Base-by-base conservation (phyloP, 2,888 invertebrate genomes). In the Adela reaumurella region DNA sequence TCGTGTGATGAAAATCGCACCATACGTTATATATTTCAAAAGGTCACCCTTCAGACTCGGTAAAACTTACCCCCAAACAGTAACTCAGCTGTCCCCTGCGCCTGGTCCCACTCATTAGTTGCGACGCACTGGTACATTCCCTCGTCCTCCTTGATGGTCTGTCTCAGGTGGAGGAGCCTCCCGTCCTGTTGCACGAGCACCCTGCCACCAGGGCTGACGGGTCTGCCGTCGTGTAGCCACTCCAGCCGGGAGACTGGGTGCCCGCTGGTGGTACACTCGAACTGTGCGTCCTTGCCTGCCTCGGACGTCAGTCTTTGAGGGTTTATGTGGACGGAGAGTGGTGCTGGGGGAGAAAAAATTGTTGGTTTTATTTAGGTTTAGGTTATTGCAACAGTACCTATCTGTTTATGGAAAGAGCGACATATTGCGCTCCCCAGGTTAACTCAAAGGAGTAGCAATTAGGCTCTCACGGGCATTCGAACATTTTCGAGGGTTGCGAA, bases 121-220 rank as follows among this genome's bases (percentile, higher is more conserved):
- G 89, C 91, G 58, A 94, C 87, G 66, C 95, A 96, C 62, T 96
- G 95, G 70, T 93, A 96, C 85, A 94, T 89, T 43, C 95, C 96
- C 51, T 89, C 86, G 68, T 95, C 94, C 50, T 89, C 88, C 57
- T 88, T 87, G 56, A 87, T 87, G 46, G 94, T 74, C 52, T 84
- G 84, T 58, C 81, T 84, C 59, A 88, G 83, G 63, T 83, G 81
- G 68, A 85, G 63, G 58, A 77, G 73, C 65, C 65, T 65, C 43
- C 72, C 68, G 53, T 77, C 76, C 50, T 68, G 67, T 45, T 81
- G 71, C 60, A 84, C 67, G 67, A 82, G 80, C 49, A 83, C 68
- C 54, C 85, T 81, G 57, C 82, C 83, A 58, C 81, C 83, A 48
- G 81, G 68, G 50, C 81, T 76, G 50, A 90, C 69, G 52, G 83